phyloP scores from a whole-genome alignment of 1,140 invertebrate species.

The Ceratina japonica region DNA sequence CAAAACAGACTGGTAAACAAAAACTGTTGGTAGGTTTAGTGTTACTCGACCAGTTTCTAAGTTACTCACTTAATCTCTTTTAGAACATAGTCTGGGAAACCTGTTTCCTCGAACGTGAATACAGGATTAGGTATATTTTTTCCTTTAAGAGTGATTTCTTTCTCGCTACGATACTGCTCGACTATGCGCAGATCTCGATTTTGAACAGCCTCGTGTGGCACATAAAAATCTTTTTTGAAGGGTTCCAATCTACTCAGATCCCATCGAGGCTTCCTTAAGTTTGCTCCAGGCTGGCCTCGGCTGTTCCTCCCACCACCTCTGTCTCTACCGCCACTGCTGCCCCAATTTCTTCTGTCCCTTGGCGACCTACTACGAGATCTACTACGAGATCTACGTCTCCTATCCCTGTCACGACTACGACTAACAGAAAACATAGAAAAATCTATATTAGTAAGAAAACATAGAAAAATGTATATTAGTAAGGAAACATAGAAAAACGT shows the following conservation, averaged over 20 bases:
- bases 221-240: conserved; percentile 96
- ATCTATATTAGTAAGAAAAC: conserved; percentile 6
- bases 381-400: conserved; percentile 72
- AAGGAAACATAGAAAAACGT: not conserved
- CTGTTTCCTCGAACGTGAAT: conserved; percentile 89
- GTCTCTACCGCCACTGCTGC: conserved; percentile 76
- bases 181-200: conserved; percentile 86
- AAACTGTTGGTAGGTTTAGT: not conserved
- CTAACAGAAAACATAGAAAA: conserved; percentile 53
- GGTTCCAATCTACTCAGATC: conserved; percentile 88
- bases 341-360: conserved; percentile 75
- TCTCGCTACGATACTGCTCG: conserved; percentile 86
- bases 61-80: conserved; percentile 82
- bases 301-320: conserved; percentile 80
- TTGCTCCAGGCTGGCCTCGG: conserved; percentile 84
- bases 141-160: conserved; percentile 91
- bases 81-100: conserved; percentile 90
- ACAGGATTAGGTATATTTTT: conserved; percentile 90
- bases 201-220: conserved; percentile 87
- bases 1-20: too few species aligned
- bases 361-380: conserved; percentile 74
- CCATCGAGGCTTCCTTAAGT: conserved; percentile 90
- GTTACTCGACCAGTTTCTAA: not conserved
- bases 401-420: conserved; percentile 75
- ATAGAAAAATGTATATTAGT: conserved; percentile 6